Conservation (phyloP, 2,888 invertebrate genomes). For the Phlogophora meticulosa region DNA sequence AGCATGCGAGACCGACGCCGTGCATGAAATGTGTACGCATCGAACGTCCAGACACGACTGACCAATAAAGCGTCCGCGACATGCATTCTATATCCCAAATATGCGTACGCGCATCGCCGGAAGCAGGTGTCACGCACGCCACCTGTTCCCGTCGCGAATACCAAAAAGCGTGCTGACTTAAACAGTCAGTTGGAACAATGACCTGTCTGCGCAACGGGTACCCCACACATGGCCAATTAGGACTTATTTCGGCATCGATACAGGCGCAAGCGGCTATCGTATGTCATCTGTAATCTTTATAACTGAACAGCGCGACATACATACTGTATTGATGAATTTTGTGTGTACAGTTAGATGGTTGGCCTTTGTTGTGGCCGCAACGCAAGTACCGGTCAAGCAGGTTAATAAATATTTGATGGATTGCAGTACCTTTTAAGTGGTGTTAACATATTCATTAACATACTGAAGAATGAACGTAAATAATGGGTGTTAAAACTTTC, state of each 20-base stretch:
- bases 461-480: slow-evolving; percentile 25
- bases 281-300: slow-evolving; percentile 52
- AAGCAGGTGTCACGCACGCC: slow-evolving; percentile 84
- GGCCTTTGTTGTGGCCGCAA: slow-evolving; percentile 48
- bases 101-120: slow-evolving; percentile 77
- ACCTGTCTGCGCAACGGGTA: slow-evolving; percentile 73
- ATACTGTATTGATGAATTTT: slow-evolving; percentile 48
- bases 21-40: slow-evolving; percentile 52
- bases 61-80: slow-evolving; percentile 66
- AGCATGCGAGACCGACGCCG: slow-evolving; percentile 46
- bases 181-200: slow-evolving; percentile 75
- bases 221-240: slow-evolving; percentile 64
- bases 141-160: slow-evolving; percentile 83
- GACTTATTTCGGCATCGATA: slow-evolving; percentile 61
- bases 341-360: slow-evolving; percentile 52
- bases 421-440: slow-evolving; percentile 43
- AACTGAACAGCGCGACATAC: slow-evolving; percentile 45
- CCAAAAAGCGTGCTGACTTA: slow-evolving; percentile 71
- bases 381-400: slow-evolving; percentile 38
- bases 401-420: slow-evolving; percentile 56
- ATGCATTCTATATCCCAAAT: slow-evolving; percentile 69
- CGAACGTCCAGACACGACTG: slow-evolving; percentile 65
- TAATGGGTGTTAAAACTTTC: slow-evolving; percentile 33
- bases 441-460: slow-evolving; percentile 49
- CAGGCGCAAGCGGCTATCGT: slow-evolving; percentile 48